Evolutionary conservation across 2,888 invertebrate genomes (phyloP).

Genomic region (Tetheella fluctuosa): DNA sequence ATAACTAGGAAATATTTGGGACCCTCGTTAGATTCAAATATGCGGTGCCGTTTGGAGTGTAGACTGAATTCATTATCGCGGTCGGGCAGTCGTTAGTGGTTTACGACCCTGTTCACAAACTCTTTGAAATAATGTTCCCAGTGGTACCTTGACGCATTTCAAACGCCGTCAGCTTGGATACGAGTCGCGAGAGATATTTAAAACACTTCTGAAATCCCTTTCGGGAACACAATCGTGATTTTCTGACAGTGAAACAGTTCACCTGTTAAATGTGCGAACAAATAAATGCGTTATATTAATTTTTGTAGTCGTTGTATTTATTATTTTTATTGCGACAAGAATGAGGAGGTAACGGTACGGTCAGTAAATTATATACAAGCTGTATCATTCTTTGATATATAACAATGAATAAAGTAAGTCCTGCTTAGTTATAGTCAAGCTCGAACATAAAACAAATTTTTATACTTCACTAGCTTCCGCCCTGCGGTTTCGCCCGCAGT

Average conservation of each 20-base stretch:
- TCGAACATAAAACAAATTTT: no score
- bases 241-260: slow-evolving; percentile 20
- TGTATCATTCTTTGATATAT: no score
- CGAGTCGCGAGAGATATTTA: slow-evolving; percentile 43
- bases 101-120: slow-evolving; percentile 73
- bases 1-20: slow-evolving; percentile 39
- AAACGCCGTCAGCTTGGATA: slow-evolving; percentile 39
- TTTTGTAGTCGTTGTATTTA: no score
- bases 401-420: no score
- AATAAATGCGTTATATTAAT: no score
- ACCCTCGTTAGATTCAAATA: slow-evolving; percentile 56
- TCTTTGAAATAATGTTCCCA: slow-evolving; percentile 76
- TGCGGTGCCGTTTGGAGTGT: slow-evolving; percentile 62
- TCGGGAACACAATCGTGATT: slow-evolving; percentile 30
- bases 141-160: slow-evolving; percentile 52
- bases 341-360: no score
- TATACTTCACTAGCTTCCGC: no score
- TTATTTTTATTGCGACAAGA: no score
- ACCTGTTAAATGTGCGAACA: not conserved
- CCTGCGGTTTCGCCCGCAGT: no score
- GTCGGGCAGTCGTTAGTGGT: slow-evolving; percentile 78
- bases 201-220: slow-evolving; percentile 38
- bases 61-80: slow-evolving; percentile 77
- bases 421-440: no score
- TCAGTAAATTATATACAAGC: no score